phyloP scores from a whole-genome alignment of 2,888 invertebrate genomes.

The Sinohyriopsis cumingii region DNA sequence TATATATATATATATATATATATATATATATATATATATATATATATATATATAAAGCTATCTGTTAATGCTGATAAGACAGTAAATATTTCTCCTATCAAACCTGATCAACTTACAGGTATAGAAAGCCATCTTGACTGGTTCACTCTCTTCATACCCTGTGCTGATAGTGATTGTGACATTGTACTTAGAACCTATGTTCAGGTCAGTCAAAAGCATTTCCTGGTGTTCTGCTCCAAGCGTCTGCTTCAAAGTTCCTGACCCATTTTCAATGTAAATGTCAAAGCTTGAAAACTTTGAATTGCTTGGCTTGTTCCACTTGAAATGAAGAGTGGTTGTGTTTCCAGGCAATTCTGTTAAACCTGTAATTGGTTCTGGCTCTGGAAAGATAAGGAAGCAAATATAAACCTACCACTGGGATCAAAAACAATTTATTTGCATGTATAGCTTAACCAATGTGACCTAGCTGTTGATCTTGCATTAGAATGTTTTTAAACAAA shows the following conservation, averaged over 20 bases:
- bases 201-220: slow-evolving; percentile 31
- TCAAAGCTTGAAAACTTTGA: slow-evolving; percentile 14
- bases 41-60: too few relatives aligned
- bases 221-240: slow-evolving; percentile 15
- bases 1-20: too few relatives aligned
- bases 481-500: neutral
- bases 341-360: slow-evolving; percentile 20
- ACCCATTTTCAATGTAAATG: slow-evolving; percentile 12
- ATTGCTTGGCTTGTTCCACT: slow-evolving; percentile 24
- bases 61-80: too few relatives aligned
- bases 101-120: slow-evolving; percentile 36
- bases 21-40: too few relatives aligned
- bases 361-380: slow-evolving; percentile 20
- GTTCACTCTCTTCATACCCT: slow-evolving; percentile 42
- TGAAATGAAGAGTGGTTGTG: slow-evolving; percentile 20
- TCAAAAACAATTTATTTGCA: too few relatives aligned
- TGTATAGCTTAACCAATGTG: too few relatives aligned
- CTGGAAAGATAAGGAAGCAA: slow-evolving; percentile 12
- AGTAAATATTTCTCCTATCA: too few relatives aligned
- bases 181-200: slow-evolving; percentile 42
- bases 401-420: neutral
- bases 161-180: slow-evolving; percentile 40
- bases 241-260: slow-evolving; percentile 11
- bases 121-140: slow-evolving; percentile 25
- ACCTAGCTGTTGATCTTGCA: too few relatives aligned